Percentiles rank a stretch among this genome's conserved stretches.
phyloP scores from a whole-genome alignment of 2,888 invertebrate genomes.

The Monochamus alternatus region DNA sequence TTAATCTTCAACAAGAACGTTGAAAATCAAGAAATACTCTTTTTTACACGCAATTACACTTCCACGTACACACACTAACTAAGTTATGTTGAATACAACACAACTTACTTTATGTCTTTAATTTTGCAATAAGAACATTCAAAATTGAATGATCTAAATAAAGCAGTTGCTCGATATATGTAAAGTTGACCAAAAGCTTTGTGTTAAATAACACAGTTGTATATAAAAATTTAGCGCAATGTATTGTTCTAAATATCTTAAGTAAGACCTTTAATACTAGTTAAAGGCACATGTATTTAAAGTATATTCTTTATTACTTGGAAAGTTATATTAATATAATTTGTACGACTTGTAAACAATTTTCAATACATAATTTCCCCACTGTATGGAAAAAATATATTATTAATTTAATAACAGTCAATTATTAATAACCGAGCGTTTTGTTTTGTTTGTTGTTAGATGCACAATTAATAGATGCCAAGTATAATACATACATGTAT shows the following conservation, averaged over 20 bases:
- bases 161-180: background rate
- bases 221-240: background rate
- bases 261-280: background rate
- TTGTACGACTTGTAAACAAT: too few species aligned
- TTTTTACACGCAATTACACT: conserved; percentile 28
- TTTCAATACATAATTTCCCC: too few species aligned
- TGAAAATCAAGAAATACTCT: conserved; percentile 41
- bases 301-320: too few species aligned
- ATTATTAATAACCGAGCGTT: too few species aligned
- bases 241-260: background rate
- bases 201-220: too few species aligned
- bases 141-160: conserved; percentile 49
- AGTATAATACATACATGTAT: too few species aligned
- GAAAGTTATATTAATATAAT: too few species aligned
- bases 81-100: conserved; percentile 61
- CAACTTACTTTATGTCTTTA: conserved; percentile 49
- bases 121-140: conserved; percentile 44
- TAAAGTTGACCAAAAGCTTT: too few species aligned
- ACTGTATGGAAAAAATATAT: too few species aligned
- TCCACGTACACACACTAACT: conserved; percentile 44
- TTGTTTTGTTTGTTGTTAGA: too few species aligned
- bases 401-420: too few species aligned
- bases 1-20: conserved; percentile 51
- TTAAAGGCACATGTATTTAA: background rate
- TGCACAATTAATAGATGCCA: too few species aligned